phyloP scores from a whole-genome alignment of 2,888 invertebrate species.

The Heliconius charithonia region DNA sequence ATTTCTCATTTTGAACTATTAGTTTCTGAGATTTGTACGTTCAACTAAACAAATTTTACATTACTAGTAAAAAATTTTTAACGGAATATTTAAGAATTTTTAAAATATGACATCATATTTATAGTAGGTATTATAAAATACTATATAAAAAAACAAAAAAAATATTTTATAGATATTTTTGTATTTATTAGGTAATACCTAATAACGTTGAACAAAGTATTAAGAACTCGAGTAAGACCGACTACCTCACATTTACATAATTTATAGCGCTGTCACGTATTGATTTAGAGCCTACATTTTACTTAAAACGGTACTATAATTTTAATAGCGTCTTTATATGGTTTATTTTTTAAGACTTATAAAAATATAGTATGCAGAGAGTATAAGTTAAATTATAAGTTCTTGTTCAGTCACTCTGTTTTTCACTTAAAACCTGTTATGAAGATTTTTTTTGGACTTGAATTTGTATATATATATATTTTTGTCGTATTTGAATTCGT shows the following conservation, averaged over 20 bases:
- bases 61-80: too few species aligned
- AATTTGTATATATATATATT: too few species aligned
- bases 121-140: too few species aligned
- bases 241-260: conserved; percentile 36
- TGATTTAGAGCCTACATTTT: conserved; percentile 40
- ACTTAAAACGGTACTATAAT: conserved; percentile 34
- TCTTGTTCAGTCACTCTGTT: background rate
- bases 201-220: conserved; percentile 19
- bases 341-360: background rate
- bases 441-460: background rate
- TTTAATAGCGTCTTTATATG: conserved; percentile 26
- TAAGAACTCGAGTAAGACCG: conserved; percentile 19
- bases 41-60: too few species aligned
- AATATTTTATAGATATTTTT: background rate
- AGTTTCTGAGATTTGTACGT: too few species aligned
- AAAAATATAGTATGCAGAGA: background rate
- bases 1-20: too few species aligned
- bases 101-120: too few species aligned
- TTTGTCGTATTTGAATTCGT: too few species aligned
- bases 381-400: background rate
- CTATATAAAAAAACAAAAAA: too few species aligned
- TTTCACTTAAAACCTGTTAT: background rate
- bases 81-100: too few species aligned
- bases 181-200: conserved; percentile 3
- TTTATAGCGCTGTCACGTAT: conserved; percentile 37